phyloP scores from a whole-genome alignment of 1,140 invertebrate species.

The Phortica variegata region DNA sequence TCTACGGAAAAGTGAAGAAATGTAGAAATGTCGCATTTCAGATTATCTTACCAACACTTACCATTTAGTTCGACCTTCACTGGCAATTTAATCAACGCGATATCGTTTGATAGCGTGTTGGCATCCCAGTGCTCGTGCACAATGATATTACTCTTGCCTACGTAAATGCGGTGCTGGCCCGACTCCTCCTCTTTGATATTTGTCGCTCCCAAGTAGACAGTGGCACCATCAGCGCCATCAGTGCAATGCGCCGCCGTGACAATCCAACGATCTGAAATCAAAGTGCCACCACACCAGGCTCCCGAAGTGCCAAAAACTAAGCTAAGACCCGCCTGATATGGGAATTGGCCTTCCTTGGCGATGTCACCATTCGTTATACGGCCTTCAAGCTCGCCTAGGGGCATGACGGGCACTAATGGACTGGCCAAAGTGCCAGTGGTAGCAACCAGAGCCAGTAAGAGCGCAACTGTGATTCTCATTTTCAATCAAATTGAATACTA shows the following conservation, averaged over 20 bases:
- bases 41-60: constrained; percentile 14
- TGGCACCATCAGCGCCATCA: constrained; percentile 24
- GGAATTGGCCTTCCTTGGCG: constrained; percentile 34
- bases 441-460: constrained; percentile 19
- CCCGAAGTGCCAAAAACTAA: constrained; percentile 17
- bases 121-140: constrained; percentile 32
- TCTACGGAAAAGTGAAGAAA: constrained; percentile 21
- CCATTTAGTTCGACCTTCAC: constrained; percentile 34
- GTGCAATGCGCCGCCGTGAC: constrained; percentile 46
- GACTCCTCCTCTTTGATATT: constrained; percentile 24
- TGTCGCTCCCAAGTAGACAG: constrained; percentile 15
- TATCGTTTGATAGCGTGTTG: constrained; percentile 41
- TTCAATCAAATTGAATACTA: too few relatives aligned
- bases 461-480: too few relatives aligned
- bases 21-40: too few relatives aligned
- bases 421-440: constrained; percentile 10
- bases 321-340: constrained; percentile 40
- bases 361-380: constrained; percentile 37
- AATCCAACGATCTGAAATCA: constrained; percentile 41
- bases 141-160: constrained; percentile 22
- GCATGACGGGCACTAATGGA: background rate
- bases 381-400: constrained; percentile 16
- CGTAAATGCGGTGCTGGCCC: constrained; percentile 28
- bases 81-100: constrained; percentile 56
- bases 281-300: constrained; percentile 42